A percentile compares a stretch with the other conserved stretches of the same genome.
Conservation (phyloP, 2,113 vertebrate genomes). For the Oreocharis arfaki region DNA sequence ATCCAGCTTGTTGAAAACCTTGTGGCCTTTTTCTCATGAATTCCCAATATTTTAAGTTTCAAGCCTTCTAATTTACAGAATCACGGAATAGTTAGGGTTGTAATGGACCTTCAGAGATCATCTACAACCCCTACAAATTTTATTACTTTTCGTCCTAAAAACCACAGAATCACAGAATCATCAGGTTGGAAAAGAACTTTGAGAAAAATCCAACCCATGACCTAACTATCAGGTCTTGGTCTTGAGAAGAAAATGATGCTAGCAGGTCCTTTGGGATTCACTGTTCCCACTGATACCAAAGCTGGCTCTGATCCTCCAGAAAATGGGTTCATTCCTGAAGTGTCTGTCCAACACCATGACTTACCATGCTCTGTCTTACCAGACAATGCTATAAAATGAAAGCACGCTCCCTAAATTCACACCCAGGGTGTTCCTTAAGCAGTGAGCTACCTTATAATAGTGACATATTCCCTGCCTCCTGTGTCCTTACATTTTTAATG, state of each 20-base stretch:
- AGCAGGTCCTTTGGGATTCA: neutral
- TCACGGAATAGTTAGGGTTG: neutral
- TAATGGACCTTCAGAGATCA: neutral
- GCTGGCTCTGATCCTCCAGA: neutral
- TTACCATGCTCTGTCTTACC: neutral
- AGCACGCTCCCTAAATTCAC: neutral
- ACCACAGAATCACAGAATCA: neutral
- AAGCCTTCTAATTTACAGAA: neutral
- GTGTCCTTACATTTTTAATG: neutral
- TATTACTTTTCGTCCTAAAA: neutral
- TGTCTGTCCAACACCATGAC: neutral
- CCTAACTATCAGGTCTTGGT: neutral
- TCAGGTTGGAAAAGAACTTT: neutral
- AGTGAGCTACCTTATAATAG: neutral
- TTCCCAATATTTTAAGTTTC: neutral
- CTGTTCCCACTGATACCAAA: neutral
- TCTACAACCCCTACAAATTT: neutral
- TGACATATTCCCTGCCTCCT: neutral
- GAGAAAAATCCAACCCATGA: neutral
- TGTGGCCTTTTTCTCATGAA: neutral
- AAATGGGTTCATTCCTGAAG: accelerated
- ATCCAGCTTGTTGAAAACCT: neutral
- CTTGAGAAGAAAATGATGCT: neutral
- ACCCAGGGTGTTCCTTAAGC: neutral
- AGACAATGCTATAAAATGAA: neutral